Evolutionary conservation across 2,888 invertebrate genomes (phyloP), one percentile per base, ranked within the genome.

Genomic region (Penaeus monodon): DNA sequence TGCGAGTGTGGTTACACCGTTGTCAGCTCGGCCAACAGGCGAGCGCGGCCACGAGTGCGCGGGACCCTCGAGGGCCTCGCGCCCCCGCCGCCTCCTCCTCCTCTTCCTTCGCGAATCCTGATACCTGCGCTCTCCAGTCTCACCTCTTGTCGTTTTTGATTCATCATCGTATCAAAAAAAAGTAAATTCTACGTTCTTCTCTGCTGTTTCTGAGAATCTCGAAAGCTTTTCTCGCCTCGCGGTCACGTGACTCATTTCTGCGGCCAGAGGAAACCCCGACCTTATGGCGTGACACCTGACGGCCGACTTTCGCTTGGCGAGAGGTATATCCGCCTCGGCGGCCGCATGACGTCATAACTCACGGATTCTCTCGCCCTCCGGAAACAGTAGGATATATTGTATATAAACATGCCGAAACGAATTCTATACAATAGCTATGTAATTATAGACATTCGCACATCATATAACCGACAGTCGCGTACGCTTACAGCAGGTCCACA

Each of bases 181-280:
- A n/a, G 20, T 8, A 49, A 57, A 77, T 77, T 77, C 77, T 57
- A 49, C 27, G 77, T 77, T 77, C 77, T 77, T 77, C 29, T 63
- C 77, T 73, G 22, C 81, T 38, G n/a, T 24, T 82, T 82, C 82
- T 82, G 29, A 63, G 82, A 82, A 82, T 73, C 82, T 63, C 74
- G 33, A 82, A 82, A 74, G 73, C 82, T 73, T 74, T 74, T 74
- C 82, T 74, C 74, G 74, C 73, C 70, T 38, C 82, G 73, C 63
- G 82, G 82, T 74, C 73, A 63, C 63, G 68, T 82, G 70, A 82
- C 63, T 82, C 82, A 82, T 73, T 63, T 33, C 77, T 27, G 68
- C 44, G 57, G 20, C 33, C 73, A 27, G 57, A 57, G n/a, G 77
- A 29, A 38, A 77, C n/a, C 57, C 63, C 57, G 27, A 27, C 27